Base-by-base conservation (phyloP, 2,797 vertebrate genomes). In the Sebastes aleutianus region DNA sequence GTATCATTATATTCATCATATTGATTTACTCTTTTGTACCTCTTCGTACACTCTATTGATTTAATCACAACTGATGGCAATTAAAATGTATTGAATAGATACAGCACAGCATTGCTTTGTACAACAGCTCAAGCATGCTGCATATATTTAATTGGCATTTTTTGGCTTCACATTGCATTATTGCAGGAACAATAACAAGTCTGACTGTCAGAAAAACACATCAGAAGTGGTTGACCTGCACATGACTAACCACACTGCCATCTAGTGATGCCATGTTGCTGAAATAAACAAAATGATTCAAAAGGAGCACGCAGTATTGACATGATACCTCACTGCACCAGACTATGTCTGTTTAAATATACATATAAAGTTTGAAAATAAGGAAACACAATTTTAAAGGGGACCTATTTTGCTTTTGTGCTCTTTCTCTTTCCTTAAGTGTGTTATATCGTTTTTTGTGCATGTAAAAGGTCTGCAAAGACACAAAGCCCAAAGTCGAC, bases 171-270 rank as follows among this genome's bases (percentile, higher is more conserved):
- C 31, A 76, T 8, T 6, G 12, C 11, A 61, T 78, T 20, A 62
- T 57, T 83, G 29, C n/a, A 32, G 22, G 8, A 57, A 18, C 12
- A 65, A 43, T 53, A 70, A 32, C 32, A 53, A 22, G 5, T 54
- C 50, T 54, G 31, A 12, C 26, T 50, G 14, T 29, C 58, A 74
- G 62, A 66, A 56, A 50, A 59, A 54, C 3, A 27, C 18, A 59
- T 62, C 10, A 54, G 47, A 50, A 31, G 64, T 50, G 31, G 68
- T 56, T 29, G n/a, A 65, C 32, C 57, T 16, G 39, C 4, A 47
- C 72, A 62, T 68, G 31, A 80, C 63, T 66, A 65, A 80, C 82
- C 71, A 91, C 53, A 88, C 82, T 87, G 89, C 90, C 92, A 90
- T 88, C 89, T 91, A 86, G 87, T 89, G 88, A 89, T 57, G 31